These are phyloP conservation scores for Mylabris phalerata DNA, from an alignment of 1,140 invertebrate genomes.

Conservation along the genomic window DNA sequence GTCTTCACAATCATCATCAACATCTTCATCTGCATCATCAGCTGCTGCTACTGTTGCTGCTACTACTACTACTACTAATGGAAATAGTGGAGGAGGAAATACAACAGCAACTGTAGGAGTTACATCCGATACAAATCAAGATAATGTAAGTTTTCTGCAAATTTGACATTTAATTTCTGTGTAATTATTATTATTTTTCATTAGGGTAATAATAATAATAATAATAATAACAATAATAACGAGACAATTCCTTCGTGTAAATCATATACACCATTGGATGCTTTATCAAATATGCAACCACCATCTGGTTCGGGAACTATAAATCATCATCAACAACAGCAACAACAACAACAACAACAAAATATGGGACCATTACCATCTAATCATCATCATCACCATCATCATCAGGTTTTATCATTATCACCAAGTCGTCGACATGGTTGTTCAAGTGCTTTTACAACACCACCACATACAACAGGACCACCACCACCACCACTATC, in stretches of 20 bases:
- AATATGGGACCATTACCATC: constrained; percentile 34
- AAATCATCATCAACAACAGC: constrained; percentile 26
- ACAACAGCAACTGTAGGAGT: not conserved
- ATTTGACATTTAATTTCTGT: not conserved
- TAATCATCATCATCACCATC: constrained; percentile 26
- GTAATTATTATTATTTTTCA: too few species aligned
- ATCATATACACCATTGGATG: constrained; percentile 72
- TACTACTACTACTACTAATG: constrained; percentile 1
- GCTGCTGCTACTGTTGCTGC: constrained; percentile 45
- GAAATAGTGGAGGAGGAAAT: not conserved
- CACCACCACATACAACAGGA: constrained; percentile 31
- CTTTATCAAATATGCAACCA: constrained; percentile 81
- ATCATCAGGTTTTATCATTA: constrained; percentile 28
- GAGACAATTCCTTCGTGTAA: constrained; percentile 47
- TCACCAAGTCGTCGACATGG: constrained; percentile 43
- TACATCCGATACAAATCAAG: not conserved
- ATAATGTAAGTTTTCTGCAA: not conserved
- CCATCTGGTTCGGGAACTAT: constrained; percentile 49
- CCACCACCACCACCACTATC: constrained; percentile 21
- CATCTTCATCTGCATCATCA: constrained; percentile 3
- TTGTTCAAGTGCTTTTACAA: constrained; percentile 51
- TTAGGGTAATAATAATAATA: too few species aligned
- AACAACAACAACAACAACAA: constrained; percentile 37
- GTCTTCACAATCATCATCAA: not conserved
- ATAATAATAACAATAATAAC: constrained; percentile 24